Percentiles rank a stretch among this genome's conserved stretches.
phyloP scores from a whole-genome alignment of 64 coral and sea anemone species.

The Montipora foliosa region DNA sequence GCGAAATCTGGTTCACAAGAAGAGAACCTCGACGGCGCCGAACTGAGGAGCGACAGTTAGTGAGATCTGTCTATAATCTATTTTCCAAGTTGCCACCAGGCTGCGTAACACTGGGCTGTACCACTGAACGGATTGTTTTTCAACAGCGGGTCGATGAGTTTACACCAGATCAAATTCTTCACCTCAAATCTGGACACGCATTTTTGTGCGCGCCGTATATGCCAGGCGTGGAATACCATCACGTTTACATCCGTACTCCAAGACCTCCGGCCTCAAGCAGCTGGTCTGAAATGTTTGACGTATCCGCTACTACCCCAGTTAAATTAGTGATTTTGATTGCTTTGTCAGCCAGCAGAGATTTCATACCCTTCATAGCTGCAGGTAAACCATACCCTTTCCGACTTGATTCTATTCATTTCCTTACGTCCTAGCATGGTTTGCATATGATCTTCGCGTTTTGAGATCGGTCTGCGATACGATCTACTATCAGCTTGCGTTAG shows the following conservation, averaged over 20 bases:
- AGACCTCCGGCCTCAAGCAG: slow-evolving; percentile 28
- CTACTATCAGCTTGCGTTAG: too few relatives aligned
- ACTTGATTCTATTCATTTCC: neutral
- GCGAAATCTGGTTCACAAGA: slow-evolving; percentile 77
- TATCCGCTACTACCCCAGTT: slow-evolving; percentile 35
- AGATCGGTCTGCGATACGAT: too few relatives aligned
- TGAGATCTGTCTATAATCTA: slow-evolving; percentile 71
- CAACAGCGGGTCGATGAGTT: slow-evolving; percentile 29
- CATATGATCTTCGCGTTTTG: too few relatives aligned
- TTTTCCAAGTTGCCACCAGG: slow-evolving; percentile 61
- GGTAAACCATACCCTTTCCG: slow-evolving; percentile 27
- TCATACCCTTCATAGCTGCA: slow-evolving; percentile 75
- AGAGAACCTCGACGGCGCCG: slow-evolving; percentile 66
- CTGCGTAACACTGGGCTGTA: slow-evolving; percentile 75
- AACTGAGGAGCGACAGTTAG: slow-evolving; percentile 76
- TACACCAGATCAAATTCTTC: neutral
- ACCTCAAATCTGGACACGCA: slow-evolving; percentile 63
- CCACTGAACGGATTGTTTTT: slow-evolving; percentile 71
- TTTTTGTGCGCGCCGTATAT: slow-evolving; percentile 61
- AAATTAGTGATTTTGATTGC: slow-evolving; percentile 77
- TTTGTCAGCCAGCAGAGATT: slow-evolving; percentile 77
- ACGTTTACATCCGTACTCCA: slow-evolving; percentile 67
- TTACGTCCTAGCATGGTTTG: too few relatives aligned
- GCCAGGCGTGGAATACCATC: slow-evolving; percentile 67
- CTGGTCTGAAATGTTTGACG: slow-evolving; percentile 71